Percentiles rank a stretch among this genome's conserved stretches.
phyloP scores from a whole-genome alignment of 2,797 vertebrate genomes.

The Falco rusticolus region DNA sequence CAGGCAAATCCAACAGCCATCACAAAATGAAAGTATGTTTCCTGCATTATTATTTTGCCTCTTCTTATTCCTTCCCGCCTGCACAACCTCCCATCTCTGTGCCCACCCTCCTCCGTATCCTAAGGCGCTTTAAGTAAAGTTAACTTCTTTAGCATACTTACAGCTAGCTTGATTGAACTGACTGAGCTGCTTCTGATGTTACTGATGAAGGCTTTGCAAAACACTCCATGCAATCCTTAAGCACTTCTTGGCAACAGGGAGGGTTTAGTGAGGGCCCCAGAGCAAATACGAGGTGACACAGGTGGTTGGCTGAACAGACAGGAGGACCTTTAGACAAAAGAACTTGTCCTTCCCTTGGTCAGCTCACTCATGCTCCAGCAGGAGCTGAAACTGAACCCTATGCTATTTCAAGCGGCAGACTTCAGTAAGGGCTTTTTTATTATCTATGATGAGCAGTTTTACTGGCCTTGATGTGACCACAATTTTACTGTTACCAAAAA shows the following conservation, averaged over 20 bases:
- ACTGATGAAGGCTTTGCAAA: no score
- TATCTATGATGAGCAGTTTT: not conserved
- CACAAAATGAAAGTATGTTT: not conserved
- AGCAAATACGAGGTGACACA: accelerated
- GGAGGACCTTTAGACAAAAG: not conserved
- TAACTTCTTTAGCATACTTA: not conserved
- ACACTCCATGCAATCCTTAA: accelerated
- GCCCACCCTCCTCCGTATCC: not conserved
- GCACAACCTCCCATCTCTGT: not conserved
- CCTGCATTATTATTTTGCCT: not conserved
- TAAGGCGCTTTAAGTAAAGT: accelerated
- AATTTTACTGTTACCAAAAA: not conserved
- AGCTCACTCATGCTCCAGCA: accelerated
- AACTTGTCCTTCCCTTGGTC: not conserved
- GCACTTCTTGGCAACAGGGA: not conserved
- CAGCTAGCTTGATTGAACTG: not conserved
- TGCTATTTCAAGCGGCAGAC: not conserved
- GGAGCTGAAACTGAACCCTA: not conserved
- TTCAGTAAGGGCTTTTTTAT: not conserved
- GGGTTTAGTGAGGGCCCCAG: not conserved
- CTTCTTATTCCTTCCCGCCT: not conserved
- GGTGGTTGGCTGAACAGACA: not conserved
- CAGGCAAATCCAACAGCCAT: not conserved
- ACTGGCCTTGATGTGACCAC: not conserved
- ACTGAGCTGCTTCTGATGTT: not conserved